phyloP scores from a whole-genome alignment of 2,113 vertebrate species.

The Mesoclemmys tuberculata region DNA sequence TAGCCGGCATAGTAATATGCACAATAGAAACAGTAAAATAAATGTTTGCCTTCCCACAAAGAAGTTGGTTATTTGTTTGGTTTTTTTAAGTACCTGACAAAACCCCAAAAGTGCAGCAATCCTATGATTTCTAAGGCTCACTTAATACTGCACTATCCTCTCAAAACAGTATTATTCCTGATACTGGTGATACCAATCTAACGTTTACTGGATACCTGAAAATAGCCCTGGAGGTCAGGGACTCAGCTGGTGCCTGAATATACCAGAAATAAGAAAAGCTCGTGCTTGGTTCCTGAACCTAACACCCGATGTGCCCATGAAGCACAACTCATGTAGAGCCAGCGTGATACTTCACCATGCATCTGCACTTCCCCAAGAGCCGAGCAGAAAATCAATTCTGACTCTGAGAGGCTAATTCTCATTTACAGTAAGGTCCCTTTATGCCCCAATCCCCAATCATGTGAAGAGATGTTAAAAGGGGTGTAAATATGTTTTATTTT shows the following conservation, averaged over 20 bases:
- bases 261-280: background rate
- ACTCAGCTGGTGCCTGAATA: background rate
- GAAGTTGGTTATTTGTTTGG: background rate
- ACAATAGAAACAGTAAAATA: slow-evolving; percentile 30
- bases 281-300: background rate
- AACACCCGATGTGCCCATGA: background rate
- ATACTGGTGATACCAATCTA: background rate
- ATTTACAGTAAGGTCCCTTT: background rate
- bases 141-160: background rate
- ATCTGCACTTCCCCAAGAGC: background rate
- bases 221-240: background rate
- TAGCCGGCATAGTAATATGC: slow-evolving; percentile 7
- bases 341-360: background rate
- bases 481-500: background rate
- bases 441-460: background rate
- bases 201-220: background rate
- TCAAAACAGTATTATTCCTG: background rate
- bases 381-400: slow-evolving; percentile 10
- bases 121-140: background rate
- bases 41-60: background rate
- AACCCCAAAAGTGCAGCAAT: background rate
- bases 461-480: slow-evolving; percentile 3
- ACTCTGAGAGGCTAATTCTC: slow-evolving; percentile 12
- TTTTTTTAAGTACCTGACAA: background rate
- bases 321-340: background rate